Percentiles rank a stretch among this genome's conserved stretches.
These are phyloP conservation scores for Baccha elongata DNA, from an alignment of 2,888 invertebrate species.

Conservation along the genomic window DNA sequence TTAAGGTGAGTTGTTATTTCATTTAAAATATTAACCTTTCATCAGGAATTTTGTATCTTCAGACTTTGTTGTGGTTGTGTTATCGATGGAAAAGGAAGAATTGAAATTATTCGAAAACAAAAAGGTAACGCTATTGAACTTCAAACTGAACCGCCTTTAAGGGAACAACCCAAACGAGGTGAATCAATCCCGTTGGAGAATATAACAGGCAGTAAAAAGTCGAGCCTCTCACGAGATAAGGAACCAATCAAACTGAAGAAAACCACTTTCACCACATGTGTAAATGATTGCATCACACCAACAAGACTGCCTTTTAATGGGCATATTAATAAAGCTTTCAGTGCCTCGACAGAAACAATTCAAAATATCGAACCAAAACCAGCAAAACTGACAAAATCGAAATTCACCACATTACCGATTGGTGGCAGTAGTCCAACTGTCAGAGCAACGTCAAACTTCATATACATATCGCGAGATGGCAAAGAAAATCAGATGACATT, in stretches of 20 bases:
- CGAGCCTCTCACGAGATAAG: neutral
- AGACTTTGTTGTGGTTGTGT: constrained; percentile 45
- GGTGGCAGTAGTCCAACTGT: constrained; percentile 13
- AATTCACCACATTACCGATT: neutral
- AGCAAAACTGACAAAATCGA: neutral
- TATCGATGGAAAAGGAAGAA: constrained; percentile 2
- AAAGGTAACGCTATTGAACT: constrained; percentile 28
- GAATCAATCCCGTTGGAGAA: constrained; percentile 27
- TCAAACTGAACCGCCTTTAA: constrained; percentile 41
- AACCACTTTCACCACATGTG: constrained; percentile 12
- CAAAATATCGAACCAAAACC: neutral
- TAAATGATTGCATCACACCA: constrained; percentile 17
- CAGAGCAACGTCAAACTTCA: constrained; percentile 54
- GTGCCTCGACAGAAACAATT: constrained; percentile 5
- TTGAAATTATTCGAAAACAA: neutral
- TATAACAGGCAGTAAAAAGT: neutral
- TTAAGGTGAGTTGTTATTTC: constrained; percentile 33
- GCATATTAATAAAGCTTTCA: constrained; percentile 18
- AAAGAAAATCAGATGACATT: constrained; percentile 44
- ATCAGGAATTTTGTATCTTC: neutral
- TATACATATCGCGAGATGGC: constrained; percentile 45
- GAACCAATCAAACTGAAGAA: constrained; percentile 1
- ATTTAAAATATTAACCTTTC: neutral
- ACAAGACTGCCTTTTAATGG: neutral
- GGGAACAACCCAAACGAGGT: constrained; percentile 33